phyloP scores from a whole-genome alignment of 1,140 invertebrate genomes.

The Panagrolaimus sp. region DNA sequence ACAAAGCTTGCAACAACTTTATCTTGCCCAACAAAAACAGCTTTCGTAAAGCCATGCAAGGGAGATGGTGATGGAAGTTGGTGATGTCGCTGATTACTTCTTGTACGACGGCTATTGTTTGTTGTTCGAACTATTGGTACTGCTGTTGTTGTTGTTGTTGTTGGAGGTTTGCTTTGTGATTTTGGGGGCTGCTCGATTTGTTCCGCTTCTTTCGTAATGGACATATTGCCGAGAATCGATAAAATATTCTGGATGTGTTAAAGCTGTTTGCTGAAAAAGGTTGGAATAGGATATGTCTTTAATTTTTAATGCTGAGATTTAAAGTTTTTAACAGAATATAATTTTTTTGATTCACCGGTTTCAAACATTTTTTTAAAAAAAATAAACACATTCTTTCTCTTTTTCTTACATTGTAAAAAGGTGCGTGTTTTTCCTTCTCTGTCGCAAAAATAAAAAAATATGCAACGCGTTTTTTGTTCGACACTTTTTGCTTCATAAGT shows the following conservation, averaged over 20 bases:
- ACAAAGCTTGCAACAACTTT: constrained; percentile 4
- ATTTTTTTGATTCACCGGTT: too few relatives aligned
- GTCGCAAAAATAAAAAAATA: too few relatives aligned
- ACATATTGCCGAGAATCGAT: constrained; percentile 31
- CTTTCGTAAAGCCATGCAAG: background rate
- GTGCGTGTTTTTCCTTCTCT: too few relatives aligned
- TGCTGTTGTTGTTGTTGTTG: background rate
- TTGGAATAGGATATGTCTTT: background rate
- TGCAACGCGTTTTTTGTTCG: too few relatives aligned
- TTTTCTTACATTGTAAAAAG: too few relatives aligned
- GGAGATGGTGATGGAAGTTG: background rate
- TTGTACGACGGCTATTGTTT: background rate
- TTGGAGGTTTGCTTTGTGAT: background rate
- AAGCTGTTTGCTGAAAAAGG: constrained; percentile 14
- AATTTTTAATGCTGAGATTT: too few relatives aligned
- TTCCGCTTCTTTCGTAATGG: constrained; percentile 27
- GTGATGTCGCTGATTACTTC: too few relatives aligned
- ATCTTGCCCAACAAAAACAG: constrained; percentile 24
- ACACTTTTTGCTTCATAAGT: too few relatives aligned
- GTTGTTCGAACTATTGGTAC: constrained; percentile 12
- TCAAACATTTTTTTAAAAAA: too few relatives aligned
- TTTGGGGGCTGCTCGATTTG: background rate
- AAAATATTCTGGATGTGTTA: constrained; percentile 23
- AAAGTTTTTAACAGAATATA: too few relatives aligned
- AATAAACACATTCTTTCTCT: too few relatives aligned